Evolutionary conservation across 2,113 vertebrate species (phyloP), one percentile per base, ranked within the genome.

Genomic region (Nycticebus coucang): DNA sequence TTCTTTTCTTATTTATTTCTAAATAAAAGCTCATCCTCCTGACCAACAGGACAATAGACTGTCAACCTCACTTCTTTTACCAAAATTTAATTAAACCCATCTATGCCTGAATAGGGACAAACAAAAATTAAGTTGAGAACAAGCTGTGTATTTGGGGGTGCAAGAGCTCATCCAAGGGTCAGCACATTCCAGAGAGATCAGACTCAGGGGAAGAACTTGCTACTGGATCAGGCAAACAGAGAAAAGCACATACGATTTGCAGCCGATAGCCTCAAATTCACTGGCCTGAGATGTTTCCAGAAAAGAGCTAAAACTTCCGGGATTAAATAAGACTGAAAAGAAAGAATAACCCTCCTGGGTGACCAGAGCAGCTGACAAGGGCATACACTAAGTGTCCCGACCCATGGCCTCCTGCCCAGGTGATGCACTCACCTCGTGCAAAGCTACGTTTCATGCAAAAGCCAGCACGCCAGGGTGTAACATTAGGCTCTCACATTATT

Each of bases 1-100:
- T 83, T 79, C 37, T 90, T 94, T 85, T 83, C 28, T 78, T 26
- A 45, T 62, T 55, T 86, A n/a, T 59, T 87, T n/a, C 28, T 66
- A 64, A 66, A 90, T 69, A 87, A 94, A 96, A 93, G 62, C 9
- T 30, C 21, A 71, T 17, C 18, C 0, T 80, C 11, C n/a, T 59
- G 7, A 72, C 45, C 28, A 64, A 64, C 1, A 72, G 21, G 33
- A 75, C 59, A 77, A 18, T 24, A 11, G 15, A 84, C 66, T 59
- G 7, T 30, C 37, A 88, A 45, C 11, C 24, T 93, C 24, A 57
- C 7, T 86, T 74, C 12, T 37, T 96, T 68, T 15, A 91, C 7
- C 22, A 68, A 62, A 69, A 84, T 30, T 77, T 45, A 81, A 35
- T 13, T 64, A 69, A 85, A 41, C 28, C 22, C 69, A 69, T 30